Evolutionary conservation across 2,797 vertebrate species (phyloP), one percentile per base, ranked within the genome.

Genomic region (Paratrypauchen microcephalus): DNA sequence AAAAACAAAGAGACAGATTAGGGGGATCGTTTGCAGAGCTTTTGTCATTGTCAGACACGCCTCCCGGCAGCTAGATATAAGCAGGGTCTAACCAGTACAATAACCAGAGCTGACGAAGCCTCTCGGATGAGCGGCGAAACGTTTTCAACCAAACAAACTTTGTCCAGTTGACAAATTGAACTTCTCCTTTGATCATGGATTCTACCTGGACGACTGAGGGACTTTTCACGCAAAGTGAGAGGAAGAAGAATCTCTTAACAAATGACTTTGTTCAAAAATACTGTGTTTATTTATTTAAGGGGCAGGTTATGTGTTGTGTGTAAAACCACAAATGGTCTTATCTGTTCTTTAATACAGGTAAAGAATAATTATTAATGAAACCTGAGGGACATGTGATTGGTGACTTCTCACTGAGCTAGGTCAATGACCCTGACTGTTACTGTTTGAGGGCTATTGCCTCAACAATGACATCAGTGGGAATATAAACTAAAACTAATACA

Each of bases 391-490:
- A 71, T 68, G 71, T 77, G 76, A 80, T 81, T 73, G 80, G 77
- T 75, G 69, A 30, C 62, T 74, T 72, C 80, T 78, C 63, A 62
- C 82, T 75, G 52, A 77, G 79, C 55, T 70, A 73, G 83, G 88
- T 90, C 85, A 77, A 50, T 75, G 86, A 87, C 86, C 88, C 83
- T 78, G 72, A 84, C 73, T 85, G 73, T 90, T 90, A 84, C 73
- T 85, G 73, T 90, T 90, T 87, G 82, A 77, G 69, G 57, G 76
- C 61, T 59, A 60, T 77, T 82, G 76, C 83, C 39, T 83, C 61
- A 78, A 78, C 78, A 83, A 84, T 90, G 76, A 90, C 86, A 86
- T 90, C 81, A 89, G 71, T 77, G 78, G 71, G 69, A 88, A 86
- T 72, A 76, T 73, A 74, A 84, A 80, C 68, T 68, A 74, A 68